Percentiles rank a stretch among this genome's conserved stretches.
Evolutionary conservation across 2,113 vertebrate genomes (phyloP).

Genomic region (Siniperca knerii): DNA sequence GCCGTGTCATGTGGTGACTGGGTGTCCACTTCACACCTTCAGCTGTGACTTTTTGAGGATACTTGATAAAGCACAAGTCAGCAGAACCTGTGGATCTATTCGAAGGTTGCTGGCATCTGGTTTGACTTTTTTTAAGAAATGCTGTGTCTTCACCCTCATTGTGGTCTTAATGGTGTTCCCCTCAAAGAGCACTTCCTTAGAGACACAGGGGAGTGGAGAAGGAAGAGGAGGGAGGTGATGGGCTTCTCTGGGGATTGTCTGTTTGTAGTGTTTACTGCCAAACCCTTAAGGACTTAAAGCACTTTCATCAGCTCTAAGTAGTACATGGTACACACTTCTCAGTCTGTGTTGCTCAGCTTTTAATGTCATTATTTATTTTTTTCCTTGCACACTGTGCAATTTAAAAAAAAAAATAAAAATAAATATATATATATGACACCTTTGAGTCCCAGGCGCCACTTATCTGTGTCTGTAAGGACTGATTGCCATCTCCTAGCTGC

Average conservation of each 20-base stretch:
- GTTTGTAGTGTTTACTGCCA: constrained; percentile 78
- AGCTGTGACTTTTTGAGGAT: constrained; percentile 69
- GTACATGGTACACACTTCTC: constrained; percentile 62
- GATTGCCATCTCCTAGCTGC: constrained; percentile 48
- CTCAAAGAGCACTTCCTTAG: constrained; percentile 58
- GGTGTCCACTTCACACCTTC: constrained; percentile 76
- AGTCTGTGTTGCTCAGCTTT: constrained; percentile 49
- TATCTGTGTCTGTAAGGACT: constrained; percentile 43
- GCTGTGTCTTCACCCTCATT: constrained; percentile 41
- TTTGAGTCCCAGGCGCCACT: constrained; percentile 51
- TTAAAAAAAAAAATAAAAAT: neutral
- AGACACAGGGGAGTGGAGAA: constrained; percentile 16
- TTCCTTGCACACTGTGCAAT: constrained; percentile 35
- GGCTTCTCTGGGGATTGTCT: constrained; percentile 73
- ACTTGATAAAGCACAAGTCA: constrained; percentile 63
- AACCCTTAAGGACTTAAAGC: constrained; percentile 73
- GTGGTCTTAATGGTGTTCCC: constrained; percentile 64
- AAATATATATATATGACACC: constrained; percentile 43
- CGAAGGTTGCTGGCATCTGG: constrained; percentile 45
- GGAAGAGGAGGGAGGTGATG: constrained; percentile 43
- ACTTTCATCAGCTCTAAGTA: constrained; percentile 76
- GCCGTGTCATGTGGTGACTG: constrained; percentile 67
- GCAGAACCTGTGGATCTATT: constrained; percentile 53
- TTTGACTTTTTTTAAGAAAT: constrained; percentile 53
- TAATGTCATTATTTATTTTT: constrained; percentile 59